phyloP scores from a whole-genome alignment of 2,797 vertebrate species.

The Smutsia temminckii region DNA sequence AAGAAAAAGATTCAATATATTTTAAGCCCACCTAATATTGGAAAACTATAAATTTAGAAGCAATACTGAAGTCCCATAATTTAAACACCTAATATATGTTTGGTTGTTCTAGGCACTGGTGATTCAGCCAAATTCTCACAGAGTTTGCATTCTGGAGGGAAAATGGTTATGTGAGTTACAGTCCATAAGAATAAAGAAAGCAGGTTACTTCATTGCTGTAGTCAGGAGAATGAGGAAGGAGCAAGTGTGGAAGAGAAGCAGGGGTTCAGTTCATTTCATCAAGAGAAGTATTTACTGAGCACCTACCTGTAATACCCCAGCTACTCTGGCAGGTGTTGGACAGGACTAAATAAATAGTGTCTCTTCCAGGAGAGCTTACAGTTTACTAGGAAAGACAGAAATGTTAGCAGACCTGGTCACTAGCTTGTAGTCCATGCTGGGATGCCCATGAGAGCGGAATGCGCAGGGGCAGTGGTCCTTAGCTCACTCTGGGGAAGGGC shows the following conservation, averaged over 20 bases:
- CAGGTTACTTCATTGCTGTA: not conserved
- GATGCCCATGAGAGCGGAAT: fast-evolving
- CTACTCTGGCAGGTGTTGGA: not conserved
- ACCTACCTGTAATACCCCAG: not conserved
- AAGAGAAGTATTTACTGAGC: not conserved
- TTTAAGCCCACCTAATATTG: not conserved
- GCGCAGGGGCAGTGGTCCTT: too few relatives aligned
- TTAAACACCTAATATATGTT: not conserved
- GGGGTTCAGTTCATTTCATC: not conserved
- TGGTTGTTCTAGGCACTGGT: not conserved
- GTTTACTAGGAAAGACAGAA: not conserved
- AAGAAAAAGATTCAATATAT: not conserved
- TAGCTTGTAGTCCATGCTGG: too few relatives aligned
- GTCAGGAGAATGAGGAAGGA: not conserved
- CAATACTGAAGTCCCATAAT: not conserved
- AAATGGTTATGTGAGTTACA: not conserved
- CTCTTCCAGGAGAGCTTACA: not conserved
- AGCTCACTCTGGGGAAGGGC: not conserved
- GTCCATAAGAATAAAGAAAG: not conserved
- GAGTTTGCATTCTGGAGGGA: not conserved
- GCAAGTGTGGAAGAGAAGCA: not conserved
- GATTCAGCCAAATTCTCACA: not conserved
- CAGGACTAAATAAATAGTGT: not conserved
- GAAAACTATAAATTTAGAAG: not conserved
- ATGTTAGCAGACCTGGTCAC: not conserved